Evolutionary conservation across 1,140 invertebrate species (phyloP), one percentile per base, ranked within the genome.

Genomic region (Drosophila melanica): DNA sequence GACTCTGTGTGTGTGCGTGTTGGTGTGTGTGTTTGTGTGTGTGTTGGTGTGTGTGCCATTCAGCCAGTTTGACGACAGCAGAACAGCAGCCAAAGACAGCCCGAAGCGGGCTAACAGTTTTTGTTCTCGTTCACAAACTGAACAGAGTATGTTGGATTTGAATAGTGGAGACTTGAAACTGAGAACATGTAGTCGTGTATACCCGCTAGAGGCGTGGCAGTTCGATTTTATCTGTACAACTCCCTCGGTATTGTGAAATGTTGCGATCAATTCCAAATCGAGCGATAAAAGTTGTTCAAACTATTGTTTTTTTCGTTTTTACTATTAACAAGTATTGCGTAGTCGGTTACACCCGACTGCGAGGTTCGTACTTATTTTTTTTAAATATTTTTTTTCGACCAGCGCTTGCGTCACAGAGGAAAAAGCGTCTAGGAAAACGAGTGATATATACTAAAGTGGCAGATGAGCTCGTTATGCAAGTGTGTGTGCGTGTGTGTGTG

Each of bases 41-140:
- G 65, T 81, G 67, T 65, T 75, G 71, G 63, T 69, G 66, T 65
- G 63, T 69, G 66, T 65, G 79, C 58, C 82, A 87, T 87, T 85
- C 82, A 87, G 82, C 82, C 84, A 89, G 82, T 87, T 87, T 89
- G 82, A 89, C 84, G 82, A 89, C 84, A 87, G 78, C 82, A 86
- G 27, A 27, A 20, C 77, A 51, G 70, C 77, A 51, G 33, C 33
- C 44, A 58, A 76, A 76, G 27, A 7, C 27, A 27, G 48, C 48
- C 53, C 62, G 55, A 45, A 65, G 50, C 41, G 14, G 37, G 27
- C 55, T 44, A 68, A 54, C 45, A 53, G 54, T 60, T 68, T 60
- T 58, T 58, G 57, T 53, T 69, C 62, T 66, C 23, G 23, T 23
- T 23, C 23, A 23, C 4, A 4, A 23, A 23, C n/a, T 23, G 23